Base-by-base conservation (phyloP, 2,797 vertebrate genomes). In the Miichthys miiuy region DNA sequence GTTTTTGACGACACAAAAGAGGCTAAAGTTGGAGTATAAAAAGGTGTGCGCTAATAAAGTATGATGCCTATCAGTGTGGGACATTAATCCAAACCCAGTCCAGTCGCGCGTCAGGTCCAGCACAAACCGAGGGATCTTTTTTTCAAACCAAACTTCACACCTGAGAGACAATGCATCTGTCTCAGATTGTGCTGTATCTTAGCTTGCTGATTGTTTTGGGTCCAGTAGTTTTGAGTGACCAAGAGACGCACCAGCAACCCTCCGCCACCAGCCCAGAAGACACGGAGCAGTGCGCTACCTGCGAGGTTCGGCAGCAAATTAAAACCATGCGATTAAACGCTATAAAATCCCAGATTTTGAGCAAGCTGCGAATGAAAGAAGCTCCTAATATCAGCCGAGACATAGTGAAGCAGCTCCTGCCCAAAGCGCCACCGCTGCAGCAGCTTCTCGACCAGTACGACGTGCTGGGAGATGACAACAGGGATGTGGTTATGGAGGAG, bases 401-500 rank as follows among this genome's bases (percentile, higher is more conserved):
- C 82, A 93, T 96, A 75, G 96, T 99, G 85, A 96, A 96, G 83
- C 97, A 98, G 94, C 97, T 99, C 75, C 92, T 99, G 90, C 98
- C 98, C 88, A 97, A 96, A 91, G 98, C 98, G 88, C 98, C 98
- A 80, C 98, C 98, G 30, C 94, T 99, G 75, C 97, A 97, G 95
- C 97, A 98, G 92, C 94, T 99, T 42, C 97, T 99, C 79, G 98
- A 99, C 95, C 97, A 98, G 93, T 99, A 99, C 87, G 98, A 99
- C 46, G 95, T 99, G 64, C 96, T 99, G 92, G 95, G 97, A 61
- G 98, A 99, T 52, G 98, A 98, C 93, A 97, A 96, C 91, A 97
- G 95, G 76, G 97, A 97, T 68, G 96, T 93, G 69, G 94, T 95
- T 75, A 75, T 96, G 91, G 97, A 98, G 87, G 98, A 99, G 12